Evolutionary conservation across 2,797 vertebrate genomes (phyloP), one percentile per base, ranked within the genome.

Genomic region (Acanthornis magna): DNA sequence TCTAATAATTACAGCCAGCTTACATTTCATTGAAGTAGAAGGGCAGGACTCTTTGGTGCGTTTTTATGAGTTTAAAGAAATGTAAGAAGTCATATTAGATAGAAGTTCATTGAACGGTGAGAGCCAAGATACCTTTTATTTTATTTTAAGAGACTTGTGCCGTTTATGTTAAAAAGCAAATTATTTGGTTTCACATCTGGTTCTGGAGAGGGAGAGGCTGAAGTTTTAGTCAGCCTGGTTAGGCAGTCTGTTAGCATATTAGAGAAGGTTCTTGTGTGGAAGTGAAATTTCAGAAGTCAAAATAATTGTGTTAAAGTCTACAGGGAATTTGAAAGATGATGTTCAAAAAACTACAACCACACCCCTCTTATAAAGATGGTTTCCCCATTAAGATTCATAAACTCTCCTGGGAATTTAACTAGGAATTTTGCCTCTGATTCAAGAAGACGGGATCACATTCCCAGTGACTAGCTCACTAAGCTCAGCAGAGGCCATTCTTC

Each of bases 41-140:
- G 42, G 25, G 13, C 71, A 66, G 54, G 43, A 36, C 36, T 0
- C 0, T 53, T 66, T 2, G 1, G 6, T 32, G 16, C 11, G 10
- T 75, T 81, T 68, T 87, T 51, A 34, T 40, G 62, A 63, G 13
- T 85, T 66, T 50, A 60, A 92, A 78, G 48, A 66, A 63, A 61
- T 25, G 20, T 10, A 74, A 22, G 5, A 47, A 76, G 8, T 42
- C 2, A 15, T 62, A 21, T 48, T 42, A 62, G 30, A 47, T 5
- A 68, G 30, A 91, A 84, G n/a, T 40, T 73, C 38, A 48, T 12
- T 38, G 47, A 76, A 79, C 70, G 18, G 27, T 34, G 40, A 45
- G 9, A 43, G 18, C 13, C 13, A 85, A n/a, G 40, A 68, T 17
- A 23, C 1, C 2, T 92, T 72, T 53, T 12, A 17, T 45, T 45